phyloP scores from a whole-genome alignment of 1,140 invertebrate species.

The Akabosia matsudoensis region DNA sequence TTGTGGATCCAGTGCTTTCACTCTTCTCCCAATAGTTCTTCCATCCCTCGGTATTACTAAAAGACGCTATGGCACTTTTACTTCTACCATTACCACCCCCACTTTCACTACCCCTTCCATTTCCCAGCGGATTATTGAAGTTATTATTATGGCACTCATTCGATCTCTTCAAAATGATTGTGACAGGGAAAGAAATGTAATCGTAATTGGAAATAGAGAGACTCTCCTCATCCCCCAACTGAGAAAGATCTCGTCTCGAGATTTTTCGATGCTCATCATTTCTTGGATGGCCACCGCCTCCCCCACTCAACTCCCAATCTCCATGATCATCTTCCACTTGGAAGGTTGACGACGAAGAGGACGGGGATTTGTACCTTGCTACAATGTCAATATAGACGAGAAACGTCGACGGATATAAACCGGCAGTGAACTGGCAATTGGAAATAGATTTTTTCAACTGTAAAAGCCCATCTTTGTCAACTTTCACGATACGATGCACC shows the following conservation, averaged over 20 bases:
- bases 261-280: not conserved
- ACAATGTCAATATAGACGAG: constrained; percentile 43
- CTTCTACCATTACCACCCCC: not conserved
- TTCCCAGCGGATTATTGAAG: not conserved
- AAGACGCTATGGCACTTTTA: not conserved
- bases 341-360: not conserved
- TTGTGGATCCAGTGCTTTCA: too few species aligned
- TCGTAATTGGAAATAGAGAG: constrained; percentile 32
- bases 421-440: not conserved
- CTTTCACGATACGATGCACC: constrained; percentile 42
- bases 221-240: not conserved
- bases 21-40: not conserved
- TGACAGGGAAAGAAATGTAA: constrained; percentile 46
- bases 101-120: too few species aligned
- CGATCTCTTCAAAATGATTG: constrained; percentile 37
- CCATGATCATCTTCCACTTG: not conserved
- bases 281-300: not conserved
- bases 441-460: constrained; percentile 31
- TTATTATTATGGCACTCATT: constrained; percentile 26
- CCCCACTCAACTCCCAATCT: not conserved
- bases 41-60: not conserved
- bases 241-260: too few species aligned
- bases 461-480: constrained; percentile 41
- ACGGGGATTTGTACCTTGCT: not conserved
- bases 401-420: constrained; percentile 34